Percentiles rank a stretch among this genome's conserved stretches.
Conservation (phyloP, 1,140 invertebrate genomes). For the Drosophila takahashii region DNA sequence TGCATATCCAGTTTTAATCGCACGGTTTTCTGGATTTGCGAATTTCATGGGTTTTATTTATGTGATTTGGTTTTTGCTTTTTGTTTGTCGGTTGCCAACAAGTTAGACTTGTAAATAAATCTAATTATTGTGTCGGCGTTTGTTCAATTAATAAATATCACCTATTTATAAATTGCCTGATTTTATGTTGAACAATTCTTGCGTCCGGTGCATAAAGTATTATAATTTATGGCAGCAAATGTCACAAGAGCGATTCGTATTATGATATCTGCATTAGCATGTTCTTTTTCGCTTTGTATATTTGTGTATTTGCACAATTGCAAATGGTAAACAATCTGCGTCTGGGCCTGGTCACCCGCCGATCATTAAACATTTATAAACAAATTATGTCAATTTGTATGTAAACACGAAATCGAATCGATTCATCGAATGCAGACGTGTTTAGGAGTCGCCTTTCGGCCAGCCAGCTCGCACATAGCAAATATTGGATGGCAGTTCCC, state of each 20-base stretch:
- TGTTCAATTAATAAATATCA: slow-evolving; percentile 41
- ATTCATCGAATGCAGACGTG: slow-evolving; percentile 46
- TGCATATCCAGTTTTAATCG: slow-evolving; percentile 53
- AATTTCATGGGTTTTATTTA: slow-evolving; percentile 20
- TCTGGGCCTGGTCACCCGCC: slow-evolving; percentile 42
- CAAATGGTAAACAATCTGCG: slow-evolving; percentile 23
- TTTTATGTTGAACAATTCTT: slow-evolving; percentile 28
- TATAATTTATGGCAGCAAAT: slow-evolving; percentile 33
- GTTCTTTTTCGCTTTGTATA: slow-evolving; percentile 23
- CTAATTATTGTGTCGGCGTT: slow-evolving; percentile 20
- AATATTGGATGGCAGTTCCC: slow-evolving; percentile 62
- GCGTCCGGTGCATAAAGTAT: slow-evolving; percentile 18
- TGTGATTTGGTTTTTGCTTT: slow-evolving; percentile 9
- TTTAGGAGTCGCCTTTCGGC: slow-evolving; percentile 34
- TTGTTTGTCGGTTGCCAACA: slow-evolving; percentile 21
- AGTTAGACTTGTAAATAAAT: slow-evolving; percentile 56
- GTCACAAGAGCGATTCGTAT: slow-evolving; percentile 6
- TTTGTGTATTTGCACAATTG: slow-evolving; percentile 58
- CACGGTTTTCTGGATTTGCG: slow-evolving; percentile 24
- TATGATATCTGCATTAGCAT: slow-evolving; percentile 66
- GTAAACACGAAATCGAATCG: slow-evolving; percentile 66
- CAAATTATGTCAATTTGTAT: slow-evolving; percentile 82
- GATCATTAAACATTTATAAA: slow-evolving; percentile 75
- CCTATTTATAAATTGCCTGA: slow-evolving; percentile 47
- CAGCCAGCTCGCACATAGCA: slow-evolving; percentile 38